phyloP scores from a whole-genome alignment of 2,888 invertebrate genomes.

The Antitype chi region DNA sequence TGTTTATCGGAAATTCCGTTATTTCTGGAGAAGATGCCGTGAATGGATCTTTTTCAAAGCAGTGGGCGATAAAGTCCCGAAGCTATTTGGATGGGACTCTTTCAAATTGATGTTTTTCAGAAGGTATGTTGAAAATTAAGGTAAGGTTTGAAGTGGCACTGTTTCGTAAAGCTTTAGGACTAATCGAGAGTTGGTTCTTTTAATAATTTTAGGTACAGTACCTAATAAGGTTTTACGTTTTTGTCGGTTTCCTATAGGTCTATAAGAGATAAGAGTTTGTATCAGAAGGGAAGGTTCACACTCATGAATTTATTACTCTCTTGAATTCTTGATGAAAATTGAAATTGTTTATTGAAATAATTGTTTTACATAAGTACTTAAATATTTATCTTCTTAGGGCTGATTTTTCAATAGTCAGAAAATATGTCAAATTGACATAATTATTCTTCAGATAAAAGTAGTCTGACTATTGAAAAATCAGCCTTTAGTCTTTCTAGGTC shows the following conservation, averaged over 20 bases:
- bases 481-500: no score
- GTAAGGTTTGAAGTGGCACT: background rate
- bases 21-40: background rate
- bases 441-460: no score
- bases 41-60: slow-evolving; percentile 4
- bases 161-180: no score
- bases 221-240: background rate
- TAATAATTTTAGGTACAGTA: no score
- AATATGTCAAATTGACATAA: no score
- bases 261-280: background rate
- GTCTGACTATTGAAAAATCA: no score
- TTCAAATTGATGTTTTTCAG: background rate
- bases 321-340: no score
- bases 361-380: no score
- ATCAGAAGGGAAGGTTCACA: background rate
- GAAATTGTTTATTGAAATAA: no score
- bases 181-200: background rate
- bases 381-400: no score
- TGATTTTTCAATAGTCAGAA: no score
- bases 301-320: no score
- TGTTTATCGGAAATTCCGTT: slow-evolving; percentile 6
- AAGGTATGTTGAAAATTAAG: background rate
- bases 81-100: background rate
- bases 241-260: background rate
- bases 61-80: background rate